phyloP scores from a whole-genome alignment of 2,113 vertebrate species.

The Dasypus novemcinctus region DNA sequence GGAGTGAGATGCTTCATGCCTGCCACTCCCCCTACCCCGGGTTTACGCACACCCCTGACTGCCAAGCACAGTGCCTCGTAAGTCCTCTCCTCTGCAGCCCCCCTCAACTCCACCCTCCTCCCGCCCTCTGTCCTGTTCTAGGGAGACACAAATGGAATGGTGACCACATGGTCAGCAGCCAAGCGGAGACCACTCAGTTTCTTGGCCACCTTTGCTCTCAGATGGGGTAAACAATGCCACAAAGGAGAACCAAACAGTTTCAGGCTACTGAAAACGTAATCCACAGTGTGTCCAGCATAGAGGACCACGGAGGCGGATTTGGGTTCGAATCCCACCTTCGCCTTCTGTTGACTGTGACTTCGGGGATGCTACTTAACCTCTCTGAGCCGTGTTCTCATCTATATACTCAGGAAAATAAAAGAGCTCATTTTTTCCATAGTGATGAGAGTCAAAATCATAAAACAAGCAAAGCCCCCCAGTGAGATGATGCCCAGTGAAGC shows the following conservation, averaged over 20 bases:
- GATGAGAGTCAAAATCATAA: neutral
- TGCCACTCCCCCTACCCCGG: accelerated
- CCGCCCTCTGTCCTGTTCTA: neutral
- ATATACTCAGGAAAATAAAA: neutral
- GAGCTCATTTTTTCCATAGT: no score
- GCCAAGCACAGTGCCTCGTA: neutral
- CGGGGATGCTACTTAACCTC: neutral
- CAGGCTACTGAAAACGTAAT: neutral
- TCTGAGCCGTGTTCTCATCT: neutral
- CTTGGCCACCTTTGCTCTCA: neutral
- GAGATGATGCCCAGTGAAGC: neutral
- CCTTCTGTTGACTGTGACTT: neutral
- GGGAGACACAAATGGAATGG: neutral
- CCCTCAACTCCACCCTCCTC: neutral
- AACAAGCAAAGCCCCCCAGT: accelerated
- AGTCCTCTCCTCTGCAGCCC: neutral
- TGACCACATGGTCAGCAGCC: neutral
- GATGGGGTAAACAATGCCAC: neutral
- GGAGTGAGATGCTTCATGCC: neutral
- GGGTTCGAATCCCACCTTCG: neutral
- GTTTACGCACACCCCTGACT: neutral
- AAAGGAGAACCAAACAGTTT: neutral
- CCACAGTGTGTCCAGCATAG: neutral
- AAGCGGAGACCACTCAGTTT: neutral
- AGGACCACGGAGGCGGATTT: neutral